Base-by-base conservation (phyloP, 1,140 invertebrate genomes). In the Lepidurus packardi region DNA sequence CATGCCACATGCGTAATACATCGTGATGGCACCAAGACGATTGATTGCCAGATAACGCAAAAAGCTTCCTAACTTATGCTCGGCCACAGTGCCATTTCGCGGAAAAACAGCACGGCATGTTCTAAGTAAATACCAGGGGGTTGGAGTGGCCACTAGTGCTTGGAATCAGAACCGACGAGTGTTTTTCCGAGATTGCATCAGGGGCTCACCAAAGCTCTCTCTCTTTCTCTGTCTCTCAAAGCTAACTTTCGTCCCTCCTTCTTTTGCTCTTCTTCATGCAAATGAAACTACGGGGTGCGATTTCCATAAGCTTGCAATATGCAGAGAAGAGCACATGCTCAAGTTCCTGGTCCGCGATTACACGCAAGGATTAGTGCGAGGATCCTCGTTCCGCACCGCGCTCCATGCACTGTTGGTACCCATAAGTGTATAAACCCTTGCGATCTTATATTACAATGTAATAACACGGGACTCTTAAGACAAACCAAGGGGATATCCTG, bases 251-350 rank as follows among this genome's bases (percentile, higher is more conserved):
- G 3, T 65, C 21, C 21, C 53, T 21, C n/a, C n/a, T 65, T 21
- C 16, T 65, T 21, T 65, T 34, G 34, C 34, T 65, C 53, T 6
- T 21, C 53, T 21, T 16, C 53, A n/a, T 21, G 21, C 53, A 65
- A 65, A 65, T 65, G 53, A 13, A 65, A 65, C 53, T 65, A 7
- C 53, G 53, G 34, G 34, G 34, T 34, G 34, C 3, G 34, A 34
- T 34, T 65, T 7, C 53, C 53, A 65, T 65, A 65, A 65, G 53
- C 53, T 65, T 65, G 53, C 13, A 65, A 65, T 65, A 65, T 65
- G 53, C 21, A 65, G 53, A 21, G 53, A 65, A 65, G 53, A 65
- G 53, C 53, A 65, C 53, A 65, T 65, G 53, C 53, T 65, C 53
- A 65, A 65, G 53, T 9, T 34, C 53, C 53, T 65, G 53, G 16